Evolutionary conservation across 2,888 invertebrate genomes (phyloP), one percentile per base, ranked within the genome.

Genomic region (Plebejus argus): DNA sequence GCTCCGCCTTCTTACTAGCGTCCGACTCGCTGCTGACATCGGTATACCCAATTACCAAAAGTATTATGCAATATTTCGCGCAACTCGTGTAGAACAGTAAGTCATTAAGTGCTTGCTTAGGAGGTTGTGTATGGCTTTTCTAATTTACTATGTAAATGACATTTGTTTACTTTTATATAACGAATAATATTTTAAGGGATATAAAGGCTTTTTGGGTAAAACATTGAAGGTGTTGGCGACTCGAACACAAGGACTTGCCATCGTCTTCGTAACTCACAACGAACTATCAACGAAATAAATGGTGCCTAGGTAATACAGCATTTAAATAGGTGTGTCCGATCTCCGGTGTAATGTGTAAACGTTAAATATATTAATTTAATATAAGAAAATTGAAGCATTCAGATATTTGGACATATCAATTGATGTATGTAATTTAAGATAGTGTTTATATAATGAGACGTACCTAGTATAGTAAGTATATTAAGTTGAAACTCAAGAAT

Each of bases 181-280:
- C 85, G 83, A 84, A 84, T 85, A 85, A 84, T 82, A 85, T 85
- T 83, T 85, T 86, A 87, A 86, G 89, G 90, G 87, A 87, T 85
- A 87, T 88, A 83, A 85, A 88, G 86, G 88, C 88, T 91, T 87
- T 88, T 83, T 85, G 91, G 88, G 88, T 89, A 88, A 88, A 88
- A 86, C 84, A 81, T 86, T 86, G 93, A 94, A 94, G 93, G 89
- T 90, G 93, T 92, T 93, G 94, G 94, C 89, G 93, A 94, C 94
- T 94, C 89, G 91, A 84, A 77, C 61, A 76, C 79, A 66, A 86
- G 88, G 93, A 94, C 94, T 94, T 90, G 93, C 93, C 93, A 89
- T 89, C 94, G 91, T 90, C 93, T 94, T 94, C 91, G 81, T 82
- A 81, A 83, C 84, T 86, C 89, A 90, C 90, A 90, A 89, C 87